phyloP scores from a whole-genome alignment of 2,888 invertebrate genomes.

The Protophormia terraenovae region DNA sequence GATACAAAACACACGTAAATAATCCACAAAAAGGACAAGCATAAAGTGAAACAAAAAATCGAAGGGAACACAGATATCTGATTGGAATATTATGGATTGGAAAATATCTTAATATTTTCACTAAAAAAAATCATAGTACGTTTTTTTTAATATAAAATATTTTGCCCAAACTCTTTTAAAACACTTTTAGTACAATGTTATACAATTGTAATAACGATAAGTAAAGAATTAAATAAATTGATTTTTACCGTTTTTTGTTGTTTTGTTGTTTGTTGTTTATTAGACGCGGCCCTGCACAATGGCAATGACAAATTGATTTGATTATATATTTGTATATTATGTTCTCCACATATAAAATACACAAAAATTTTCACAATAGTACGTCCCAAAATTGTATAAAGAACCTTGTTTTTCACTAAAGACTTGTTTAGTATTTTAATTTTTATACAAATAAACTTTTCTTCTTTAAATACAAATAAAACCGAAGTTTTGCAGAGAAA shows the following conservation, averaged over 20 bases:
- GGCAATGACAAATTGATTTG: constrained; percentile 52
- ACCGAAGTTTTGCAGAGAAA: neutral
- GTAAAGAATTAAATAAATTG: constrained; percentile 51
- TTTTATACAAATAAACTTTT: constrained; percentile 13
- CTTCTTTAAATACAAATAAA: neutral
- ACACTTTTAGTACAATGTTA: too few relatives aligned
- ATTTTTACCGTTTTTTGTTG: constrained; percentile 65
- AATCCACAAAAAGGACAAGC: constrained; percentile 43
- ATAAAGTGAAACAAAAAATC: neutral
- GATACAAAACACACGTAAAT: constrained; percentile 1
- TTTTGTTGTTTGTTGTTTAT: constrained; percentile 20
- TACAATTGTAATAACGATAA: constrained; percentile 1
- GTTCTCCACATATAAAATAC: neutral
- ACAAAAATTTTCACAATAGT: constrained; percentile 31
- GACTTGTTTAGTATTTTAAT: neutral
- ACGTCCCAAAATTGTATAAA: neutral
- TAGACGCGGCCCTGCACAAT: constrained; percentile 25
- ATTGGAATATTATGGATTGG: constrained; percentile 16
- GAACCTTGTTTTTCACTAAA: constrained; percentile 6
- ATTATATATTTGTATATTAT: neutral
- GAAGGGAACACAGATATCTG: constrained; percentile 5
- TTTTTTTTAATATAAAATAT: too few relatives aligned
- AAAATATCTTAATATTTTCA: neutral
- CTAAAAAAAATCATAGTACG: neutral
- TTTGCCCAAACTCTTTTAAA: too few relatives aligned